phyloP scores from a whole-genome alignment of 2,888 invertebrate genomes.

The Ichneumoninae sp. region DNA sequence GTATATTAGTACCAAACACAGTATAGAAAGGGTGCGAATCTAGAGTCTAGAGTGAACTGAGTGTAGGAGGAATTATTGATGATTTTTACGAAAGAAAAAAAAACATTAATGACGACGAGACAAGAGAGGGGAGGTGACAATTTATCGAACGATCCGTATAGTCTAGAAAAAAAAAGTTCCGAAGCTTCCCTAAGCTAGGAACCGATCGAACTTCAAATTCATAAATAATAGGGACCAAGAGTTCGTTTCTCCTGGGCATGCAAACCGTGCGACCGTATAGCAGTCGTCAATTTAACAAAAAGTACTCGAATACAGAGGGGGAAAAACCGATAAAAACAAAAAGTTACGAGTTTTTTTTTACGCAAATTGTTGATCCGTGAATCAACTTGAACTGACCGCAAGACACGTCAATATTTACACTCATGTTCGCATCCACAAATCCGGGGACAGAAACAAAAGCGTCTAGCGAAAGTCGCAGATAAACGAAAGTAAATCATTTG shows the following conservation, averaged over 20 bases:
- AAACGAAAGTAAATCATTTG: constrained; percentile 66
- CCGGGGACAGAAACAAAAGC: constrained; percentile 21
- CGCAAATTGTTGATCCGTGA: constrained; percentile 27
- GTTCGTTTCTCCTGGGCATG: constrained; percentile 76
- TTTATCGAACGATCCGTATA: constrained; percentile 47
- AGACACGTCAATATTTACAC: constrained; percentile 58
- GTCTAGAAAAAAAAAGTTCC: constrained; percentile 39
- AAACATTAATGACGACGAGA: constrained; percentile 31
- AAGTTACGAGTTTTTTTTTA: constrained; percentile 32
- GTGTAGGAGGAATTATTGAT: constrained; percentile 14
- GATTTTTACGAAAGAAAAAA: constrained; percentile 12
- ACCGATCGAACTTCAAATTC: constrained; percentile 63
- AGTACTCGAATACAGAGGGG: constrained; percentile 27
- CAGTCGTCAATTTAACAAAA: constrained; percentile 52
- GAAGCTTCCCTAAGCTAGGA: constrained; percentile 50
- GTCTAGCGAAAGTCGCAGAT: constrained; percentile 36
- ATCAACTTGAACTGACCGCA: constrained; percentile 45
- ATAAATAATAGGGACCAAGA: constrained; percentile 79
- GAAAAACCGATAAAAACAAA: constrained; percentile 14
- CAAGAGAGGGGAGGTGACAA: constrained; percentile 22
- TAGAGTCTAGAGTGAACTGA: constrained; percentile 3
- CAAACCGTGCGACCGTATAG: constrained; percentile 44
- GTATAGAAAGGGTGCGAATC: constrained; percentile 19
- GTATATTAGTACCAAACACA: constrained; percentile 3
- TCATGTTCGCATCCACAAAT: constrained; percentile 23